These are phyloP conservation scores for Anneissia japonica DNA, from an alignment of 35 echinoderm and acorn worm species.

Conservation along the genomic window DNA sequence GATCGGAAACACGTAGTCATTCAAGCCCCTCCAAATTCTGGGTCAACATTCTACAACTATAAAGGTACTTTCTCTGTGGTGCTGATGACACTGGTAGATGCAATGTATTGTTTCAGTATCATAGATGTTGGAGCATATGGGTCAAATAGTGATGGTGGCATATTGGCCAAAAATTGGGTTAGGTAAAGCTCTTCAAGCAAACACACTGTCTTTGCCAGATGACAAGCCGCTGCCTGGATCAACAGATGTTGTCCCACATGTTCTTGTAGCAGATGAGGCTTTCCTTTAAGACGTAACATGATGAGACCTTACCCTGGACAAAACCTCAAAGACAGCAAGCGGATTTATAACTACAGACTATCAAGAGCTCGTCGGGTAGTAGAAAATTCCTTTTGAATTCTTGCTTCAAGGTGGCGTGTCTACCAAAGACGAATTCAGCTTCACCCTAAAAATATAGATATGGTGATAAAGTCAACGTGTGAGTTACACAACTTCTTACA, in stretches of 20 bases:
- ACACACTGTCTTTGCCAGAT: neutral
- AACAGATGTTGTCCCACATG: neutral
- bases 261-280: slow-evolving; percentile 39
- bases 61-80: neutral
- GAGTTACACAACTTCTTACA: neutral
- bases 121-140: slow-evolving; percentile 16
- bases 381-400: slow-evolving; percentile 39
- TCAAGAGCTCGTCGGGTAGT: slow-evolving; percentile 23
- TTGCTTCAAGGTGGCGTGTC: neutral
- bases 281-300: slow-evolving; percentile 13
- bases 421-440: slow-evolving; percentile 15
- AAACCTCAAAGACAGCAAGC: neutral
- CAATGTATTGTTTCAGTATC: neutral
- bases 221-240: neutral
- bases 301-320: slow-evolving; percentile 8
- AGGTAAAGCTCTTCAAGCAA: neutral
- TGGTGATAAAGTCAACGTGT: neutral
- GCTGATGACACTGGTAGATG: slow-evolving; percentile 2
- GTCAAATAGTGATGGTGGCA: neutral
- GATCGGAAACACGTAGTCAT: slow-evolving; percentile 18
- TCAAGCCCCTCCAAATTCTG: neutral
- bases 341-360: slow-evolving; percentile 37
- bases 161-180: neutral
- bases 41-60: slow-evolving; percentile 2
- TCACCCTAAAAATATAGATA: neutral